Evolutionary conservation across 35 echinoderm and acorn worm species (phyloP).

Genomic region (Diadema setosum): DNA sequence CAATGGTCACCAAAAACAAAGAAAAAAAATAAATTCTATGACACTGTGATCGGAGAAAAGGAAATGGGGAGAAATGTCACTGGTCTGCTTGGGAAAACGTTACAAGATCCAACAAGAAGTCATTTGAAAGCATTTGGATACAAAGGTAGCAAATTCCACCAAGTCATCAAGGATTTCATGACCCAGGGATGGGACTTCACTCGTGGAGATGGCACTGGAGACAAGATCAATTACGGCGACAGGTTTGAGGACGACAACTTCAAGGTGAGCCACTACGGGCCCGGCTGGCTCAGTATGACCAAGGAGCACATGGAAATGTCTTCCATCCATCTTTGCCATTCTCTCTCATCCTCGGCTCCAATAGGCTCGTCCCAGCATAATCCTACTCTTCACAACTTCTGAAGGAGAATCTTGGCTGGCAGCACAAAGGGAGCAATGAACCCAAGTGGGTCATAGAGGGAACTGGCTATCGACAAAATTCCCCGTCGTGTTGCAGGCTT

Average conservation of each 20-base stretch:
- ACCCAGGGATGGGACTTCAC: constrained; percentile 94
- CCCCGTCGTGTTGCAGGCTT: no score
- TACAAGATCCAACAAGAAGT: constrained; percentile 68
- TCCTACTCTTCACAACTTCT: no score
- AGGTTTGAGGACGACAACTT: constrained; percentile 92
- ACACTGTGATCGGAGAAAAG: constrained; percentile 53
- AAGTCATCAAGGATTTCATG: constrained; percentile 89
- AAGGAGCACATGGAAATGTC: no score
- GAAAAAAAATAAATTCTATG: no score
- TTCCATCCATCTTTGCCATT: no score
- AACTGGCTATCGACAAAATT: no score
- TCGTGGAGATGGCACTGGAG: constrained; percentile 80
- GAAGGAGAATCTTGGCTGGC: no score
- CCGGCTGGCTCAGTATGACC: constrained; percentile 95
- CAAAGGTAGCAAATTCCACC: constrained; percentile 93
- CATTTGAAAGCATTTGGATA: constrained; percentile 57
- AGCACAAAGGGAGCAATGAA: no score
- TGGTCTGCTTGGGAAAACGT: constrained; percentile 70
- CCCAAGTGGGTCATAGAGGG: no score
- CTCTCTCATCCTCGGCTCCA: no score
- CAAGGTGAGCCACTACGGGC: constrained; percentile 81
- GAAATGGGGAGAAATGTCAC: constrained; percentile 33
- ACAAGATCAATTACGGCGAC: constrained; percentile 85
- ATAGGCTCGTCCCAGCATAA: no score
- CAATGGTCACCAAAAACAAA: no score